A percentile compares a stretch with the other conserved stretches of the same genome.
phyloP scores from a whole-genome alignment of 2,113 vertebrate genomes.

The Columba livia region DNA sequence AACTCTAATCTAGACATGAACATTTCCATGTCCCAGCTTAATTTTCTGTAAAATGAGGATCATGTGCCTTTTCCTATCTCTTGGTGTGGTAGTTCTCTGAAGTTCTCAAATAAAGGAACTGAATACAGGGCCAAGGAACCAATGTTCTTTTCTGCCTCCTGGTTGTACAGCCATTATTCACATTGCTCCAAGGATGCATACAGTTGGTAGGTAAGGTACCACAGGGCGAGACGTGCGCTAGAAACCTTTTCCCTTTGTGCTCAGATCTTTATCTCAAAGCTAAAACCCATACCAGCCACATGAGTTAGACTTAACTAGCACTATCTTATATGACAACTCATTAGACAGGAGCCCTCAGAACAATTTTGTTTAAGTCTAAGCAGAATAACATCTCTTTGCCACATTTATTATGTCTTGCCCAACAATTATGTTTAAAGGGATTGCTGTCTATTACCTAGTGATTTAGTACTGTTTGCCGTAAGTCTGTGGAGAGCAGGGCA shows the following conservation, averaged over 20 bases:
- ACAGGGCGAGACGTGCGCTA: neutral
- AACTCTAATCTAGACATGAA: conserved; percentile 48
- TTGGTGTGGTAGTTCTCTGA: neutral
- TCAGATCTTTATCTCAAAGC: neutral
- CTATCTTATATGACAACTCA: neutral
- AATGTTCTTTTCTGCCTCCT: neutral
- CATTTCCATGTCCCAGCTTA: conserved; percentile 5
- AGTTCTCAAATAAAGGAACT: neutral
- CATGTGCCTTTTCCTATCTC: neutral
- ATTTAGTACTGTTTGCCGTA: neutral
- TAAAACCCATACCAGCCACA: neutral
- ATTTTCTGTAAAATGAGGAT: conserved; percentile 15
- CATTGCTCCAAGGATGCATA: accelerated
- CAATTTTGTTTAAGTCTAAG: neutral
- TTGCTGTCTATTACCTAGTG: neutral
- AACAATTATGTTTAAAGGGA: neutral
- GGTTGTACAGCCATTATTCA: neutral
- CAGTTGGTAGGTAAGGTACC: neutral
- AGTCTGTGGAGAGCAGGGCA: neutral
- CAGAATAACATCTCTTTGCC: conserved; percentile 13
- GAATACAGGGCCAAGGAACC: neutral
- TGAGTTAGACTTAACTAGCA: neutral
- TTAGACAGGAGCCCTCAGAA: neutral
- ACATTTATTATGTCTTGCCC: conserved; percentile 41
- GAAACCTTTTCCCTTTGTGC: neutral